Evolutionary conservation across 2,888 invertebrate genomes (phyloP), one percentile per base, ranked within the genome.

Genomic region (Charanyca ferruginea): DNA sequence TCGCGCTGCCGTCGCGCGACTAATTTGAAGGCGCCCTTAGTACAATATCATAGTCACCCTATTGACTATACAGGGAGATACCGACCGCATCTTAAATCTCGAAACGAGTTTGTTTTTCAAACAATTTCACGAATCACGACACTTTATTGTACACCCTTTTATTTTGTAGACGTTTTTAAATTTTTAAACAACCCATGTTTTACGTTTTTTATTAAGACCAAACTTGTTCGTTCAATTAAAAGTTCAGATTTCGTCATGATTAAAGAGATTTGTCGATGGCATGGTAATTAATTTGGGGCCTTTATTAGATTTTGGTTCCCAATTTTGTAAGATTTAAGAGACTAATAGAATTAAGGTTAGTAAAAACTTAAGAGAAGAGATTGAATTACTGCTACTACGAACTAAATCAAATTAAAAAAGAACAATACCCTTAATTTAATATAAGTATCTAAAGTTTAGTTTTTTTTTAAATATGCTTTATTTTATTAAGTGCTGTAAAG

Each of bases 41-140:
- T 20, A 16, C n/a, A 18, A 48, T 23, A 44, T 2, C 4, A 62
- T 61, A 23, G 78, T 58, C 59, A 77, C 64, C 73, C 65, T 73
- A 60, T 23, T 18, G 41, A 45, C 18, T 49, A 57, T 42, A 57
- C 57, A 61, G 53, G 11, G 8, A 45, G 51, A 64, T 61, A 38
- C 42, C 58, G 20, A 69, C 73, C 60, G 65, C 53, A 67, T 62
- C 47, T 41, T 49, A 47, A 81, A 62, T 64, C 60, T 42, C 55
- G 52, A 63, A 69, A 71, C 75, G 54, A 69, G 54, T 72, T 81
- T 81, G 68, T 78, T 78, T 64, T 62, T 60, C 68, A 67, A 69
- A 80, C 73, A 79, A 81, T 76, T 81, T 68, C 64, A 76, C 68
- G 64, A 76, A 73, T 72, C 79, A 67, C 67, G 54, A 70, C 66